Conservation (phyloP, 2,888 invertebrate genomes). For the Ommatoiulus sabulosus region DNA sequence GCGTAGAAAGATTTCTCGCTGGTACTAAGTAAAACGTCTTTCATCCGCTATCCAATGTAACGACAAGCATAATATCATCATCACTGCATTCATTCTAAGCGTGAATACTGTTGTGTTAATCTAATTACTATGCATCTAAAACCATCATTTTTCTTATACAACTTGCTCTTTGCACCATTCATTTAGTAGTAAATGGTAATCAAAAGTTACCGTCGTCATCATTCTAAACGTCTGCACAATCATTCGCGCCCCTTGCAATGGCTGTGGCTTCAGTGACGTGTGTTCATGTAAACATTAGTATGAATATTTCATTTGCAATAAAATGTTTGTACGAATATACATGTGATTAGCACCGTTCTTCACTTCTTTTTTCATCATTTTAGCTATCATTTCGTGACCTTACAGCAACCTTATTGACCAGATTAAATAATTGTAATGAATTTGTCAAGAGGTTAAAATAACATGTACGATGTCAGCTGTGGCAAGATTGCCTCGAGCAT, state of each 20-base stretch:
- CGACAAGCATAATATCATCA: slow-evolving; percentile 42
- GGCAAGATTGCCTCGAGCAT: no score
- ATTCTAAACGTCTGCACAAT: not conserved
- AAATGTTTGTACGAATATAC: slow-evolving; percentile 50
- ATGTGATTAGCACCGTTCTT: not conserved
- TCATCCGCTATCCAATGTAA: slow-evolving; percentile 42
- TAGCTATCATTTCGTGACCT: not conserved
- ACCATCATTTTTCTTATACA: not conserved
- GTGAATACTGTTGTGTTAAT: not conserved
- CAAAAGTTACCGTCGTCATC: slow-evolving; percentile 32
- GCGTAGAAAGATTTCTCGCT: not conserved
- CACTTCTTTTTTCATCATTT: not conserved
- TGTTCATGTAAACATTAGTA: slow-evolving; percentile 51
- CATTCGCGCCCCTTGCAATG: slow-evolving; percentile 45
- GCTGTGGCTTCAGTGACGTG: slow-evolving; percentile 54
- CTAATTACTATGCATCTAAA: slow-evolving; percentile 42
- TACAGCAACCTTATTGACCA: not conserved
- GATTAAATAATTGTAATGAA: not conserved
- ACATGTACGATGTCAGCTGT: no score
- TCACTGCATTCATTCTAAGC: slow-evolving; percentile 32
- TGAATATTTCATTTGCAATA: slow-evolving; percentile 53
- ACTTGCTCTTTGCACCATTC: slow-evolving; percentile 4
- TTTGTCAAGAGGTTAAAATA: no score
- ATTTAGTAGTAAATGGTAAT: slow-evolving; percentile 34
- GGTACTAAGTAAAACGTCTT: not conserved